These are phyloP conservation scores for Muscina levida DNA, from an alignment of 2,888 invertebrate genomes.

Conservation along the genomic window DNA sequence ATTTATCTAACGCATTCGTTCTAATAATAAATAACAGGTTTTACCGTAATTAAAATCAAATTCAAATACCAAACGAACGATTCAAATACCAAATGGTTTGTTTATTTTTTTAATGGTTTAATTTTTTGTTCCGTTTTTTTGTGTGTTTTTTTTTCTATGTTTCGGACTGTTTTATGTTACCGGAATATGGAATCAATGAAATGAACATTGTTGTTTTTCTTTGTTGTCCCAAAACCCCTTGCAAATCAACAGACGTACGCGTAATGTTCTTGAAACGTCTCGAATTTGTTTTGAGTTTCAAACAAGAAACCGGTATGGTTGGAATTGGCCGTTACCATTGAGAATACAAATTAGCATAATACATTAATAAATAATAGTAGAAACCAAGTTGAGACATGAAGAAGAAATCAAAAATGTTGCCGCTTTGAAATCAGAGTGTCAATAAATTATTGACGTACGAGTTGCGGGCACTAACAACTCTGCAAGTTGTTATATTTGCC, in stretches of 20 bases:
- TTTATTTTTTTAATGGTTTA: slow-evolving; percentile 6
- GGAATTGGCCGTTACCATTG: neutral
- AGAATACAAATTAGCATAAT: slow-evolving; percentile 57
- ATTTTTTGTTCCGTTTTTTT: neutral
- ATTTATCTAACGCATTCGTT: neutral
- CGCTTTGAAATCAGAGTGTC: slow-evolving; percentile 1
- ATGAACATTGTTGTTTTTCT: neutral
- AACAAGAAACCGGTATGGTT: slow-evolving; percentile 18
- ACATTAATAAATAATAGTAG: slow-evolving; percentile 57
- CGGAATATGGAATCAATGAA: slow-evolving; percentile 3
- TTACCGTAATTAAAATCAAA: neutral
- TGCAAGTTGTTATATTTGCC: slow-evolving; percentile 9
- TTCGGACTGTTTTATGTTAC: neutral
- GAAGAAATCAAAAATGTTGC: neutral
- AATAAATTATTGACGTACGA: slow-evolving; percentile 20
- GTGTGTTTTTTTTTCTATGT: neutral
- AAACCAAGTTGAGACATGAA: slow-evolving; percentile 35
- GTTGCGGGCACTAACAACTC: neutral
- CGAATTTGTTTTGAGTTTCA: neutral
- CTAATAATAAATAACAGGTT: slow-evolving; percentile 22
- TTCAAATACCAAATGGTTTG: neutral
- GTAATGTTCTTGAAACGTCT: neutral
- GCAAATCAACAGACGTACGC: neutral
- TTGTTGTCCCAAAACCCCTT: neutral
- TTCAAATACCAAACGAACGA: neutral